Conservation (phyloP, 2,113 vertebrate species). For the Tachysurus vachellii region DNA sequence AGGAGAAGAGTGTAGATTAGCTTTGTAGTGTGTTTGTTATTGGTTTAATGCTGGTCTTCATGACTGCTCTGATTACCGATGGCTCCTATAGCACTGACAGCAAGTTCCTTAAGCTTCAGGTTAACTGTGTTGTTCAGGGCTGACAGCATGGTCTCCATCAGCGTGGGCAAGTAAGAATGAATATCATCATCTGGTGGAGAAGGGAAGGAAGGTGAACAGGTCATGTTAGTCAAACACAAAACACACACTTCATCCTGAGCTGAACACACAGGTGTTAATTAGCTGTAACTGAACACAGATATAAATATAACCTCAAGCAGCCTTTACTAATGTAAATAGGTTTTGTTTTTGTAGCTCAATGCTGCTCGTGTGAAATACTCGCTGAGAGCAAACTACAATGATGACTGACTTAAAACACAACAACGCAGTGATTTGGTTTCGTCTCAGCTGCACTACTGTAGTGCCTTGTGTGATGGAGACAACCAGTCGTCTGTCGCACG, state of each 20-base stretch:
- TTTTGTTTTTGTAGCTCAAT: too few relatives aligned
- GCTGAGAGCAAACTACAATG: too few relatives aligned
- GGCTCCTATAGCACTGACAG: conserved; percentile 83
- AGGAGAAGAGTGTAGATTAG: not conserved
- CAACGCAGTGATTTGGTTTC: too few relatives aligned
- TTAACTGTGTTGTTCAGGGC: conserved; percentile 72
- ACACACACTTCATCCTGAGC: not conserved
- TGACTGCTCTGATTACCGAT: conserved; percentile 72
- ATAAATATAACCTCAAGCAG: not conserved
- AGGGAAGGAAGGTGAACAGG: not conserved
- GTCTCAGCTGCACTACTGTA: too few relatives aligned
- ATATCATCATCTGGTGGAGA: conserved; percentile 75
- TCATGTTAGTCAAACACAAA: not conserved
- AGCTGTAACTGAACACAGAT: not conserved
- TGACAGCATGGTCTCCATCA: conserved; percentile 85
- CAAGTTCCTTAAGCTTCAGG: conserved; percentile 81
- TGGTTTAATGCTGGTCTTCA: too few relatives aligned
- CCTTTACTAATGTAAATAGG: not conserved
- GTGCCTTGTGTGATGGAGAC: too few relatives aligned
- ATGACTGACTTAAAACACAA: too few relatives aligned
- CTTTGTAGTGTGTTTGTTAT: not conserved
- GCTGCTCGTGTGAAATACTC: too few relatives aligned
- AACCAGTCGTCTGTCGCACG: not conserved
- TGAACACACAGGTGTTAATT: not conserved
- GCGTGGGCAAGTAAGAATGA: conserved; percentile 81